Conservation (phyloP, 1,140 invertebrate species). For the Cylas formicarius region DNA sequence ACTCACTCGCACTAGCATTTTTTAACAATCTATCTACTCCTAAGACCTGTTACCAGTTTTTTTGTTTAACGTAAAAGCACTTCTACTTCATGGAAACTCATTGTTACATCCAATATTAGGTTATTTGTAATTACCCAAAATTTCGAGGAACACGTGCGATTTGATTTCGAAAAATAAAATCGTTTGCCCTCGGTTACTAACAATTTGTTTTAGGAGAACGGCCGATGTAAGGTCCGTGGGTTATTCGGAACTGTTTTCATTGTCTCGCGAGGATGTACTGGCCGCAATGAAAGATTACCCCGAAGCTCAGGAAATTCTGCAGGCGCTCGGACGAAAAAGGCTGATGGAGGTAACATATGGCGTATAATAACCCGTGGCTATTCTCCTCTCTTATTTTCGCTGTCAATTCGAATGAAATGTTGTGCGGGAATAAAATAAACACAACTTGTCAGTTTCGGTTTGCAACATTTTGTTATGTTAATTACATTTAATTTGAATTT, state of each 20-base stretch:
- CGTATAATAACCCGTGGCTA: too few species aligned
- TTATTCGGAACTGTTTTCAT: conserved; percentile 90
- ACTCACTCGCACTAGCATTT: too few species aligned
- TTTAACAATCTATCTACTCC: not conserved
- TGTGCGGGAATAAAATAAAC: too few species aligned
- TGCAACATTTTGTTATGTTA: too few species aligned
- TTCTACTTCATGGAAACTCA: too few species aligned
- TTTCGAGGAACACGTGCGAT: not conserved
- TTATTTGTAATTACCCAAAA: not conserved
- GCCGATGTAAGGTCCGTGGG: conserved; percentile 93
- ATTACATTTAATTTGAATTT: too few species aligned
- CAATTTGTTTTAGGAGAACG: conserved; percentile 71
- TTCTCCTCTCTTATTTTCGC: too few species aligned
- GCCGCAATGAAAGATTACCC: conserved; percentile 95
- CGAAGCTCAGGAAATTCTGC: conserved; percentile 88
- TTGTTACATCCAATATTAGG: too few species aligned
- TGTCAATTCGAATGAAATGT: too few species aligned
- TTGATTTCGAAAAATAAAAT: not conserved
- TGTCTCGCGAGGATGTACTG: conserved; percentile 91
- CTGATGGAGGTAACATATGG: conserved; percentile 73
- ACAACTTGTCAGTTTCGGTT: too few species aligned
- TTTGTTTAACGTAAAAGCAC: too few species aligned
- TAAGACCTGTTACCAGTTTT: too few species aligned
- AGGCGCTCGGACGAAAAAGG: conserved; percentile 76
- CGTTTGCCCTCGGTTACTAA: not conserved